Evolutionary conservation across 1,140 invertebrate genomes (phyloP), one percentile per base, ranked within the genome.

Genomic region (Pogonomyrmex californicus): DNA sequence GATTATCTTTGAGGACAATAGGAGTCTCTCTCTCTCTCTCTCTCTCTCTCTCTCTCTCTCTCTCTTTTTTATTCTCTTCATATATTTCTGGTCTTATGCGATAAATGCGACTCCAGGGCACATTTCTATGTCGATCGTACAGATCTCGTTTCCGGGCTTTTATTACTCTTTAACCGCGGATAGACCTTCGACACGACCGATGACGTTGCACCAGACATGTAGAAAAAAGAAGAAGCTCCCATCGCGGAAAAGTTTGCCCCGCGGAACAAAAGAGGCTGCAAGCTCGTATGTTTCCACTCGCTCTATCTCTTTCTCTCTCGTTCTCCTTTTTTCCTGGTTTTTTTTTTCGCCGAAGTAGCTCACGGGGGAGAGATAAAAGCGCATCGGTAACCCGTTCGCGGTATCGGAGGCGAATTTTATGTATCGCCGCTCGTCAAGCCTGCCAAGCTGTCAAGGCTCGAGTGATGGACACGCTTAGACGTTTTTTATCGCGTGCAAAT

Each of bases 371-470:
- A 81, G 76, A 87, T 70, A 76, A 87, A 88, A 56, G 77, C 85
- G 54, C 36, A 86, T 86, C 66, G 41, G 68, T 41, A 44, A n/a
- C n/a, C 23, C 23, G 23, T 23, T 23, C 62, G 70, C 56, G 12
- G 33, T 71, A 82, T 70, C 85, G 65, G 60, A 54, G 60, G 63
- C 54, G 86, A 87, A 83, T 83, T 73, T 83, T 87, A 87, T 83
- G 63, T 70, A 73, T 62, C n/a, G 68, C 49, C 71, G 33, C 9
- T 71, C 38, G 76, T 65, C 63, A 49, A 65, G 78, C 38, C 51
- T 87, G 58, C 79, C 56, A 41, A 49, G 56, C 36, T 63, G 66
- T 83, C 79, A 17, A n/a, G n/a, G 9, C 66, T 47, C 54, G 78
- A 82, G 66, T 82, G 78, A 73, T 71, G 78, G 36, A 36, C 76